A percentile compares a stretch with the other conserved stretches of the same genome.
phyloP scores from a whole-genome alignment of 37 sponge, comb jelly and placozoan genomes.

The Eunapius fragilis region DNA sequence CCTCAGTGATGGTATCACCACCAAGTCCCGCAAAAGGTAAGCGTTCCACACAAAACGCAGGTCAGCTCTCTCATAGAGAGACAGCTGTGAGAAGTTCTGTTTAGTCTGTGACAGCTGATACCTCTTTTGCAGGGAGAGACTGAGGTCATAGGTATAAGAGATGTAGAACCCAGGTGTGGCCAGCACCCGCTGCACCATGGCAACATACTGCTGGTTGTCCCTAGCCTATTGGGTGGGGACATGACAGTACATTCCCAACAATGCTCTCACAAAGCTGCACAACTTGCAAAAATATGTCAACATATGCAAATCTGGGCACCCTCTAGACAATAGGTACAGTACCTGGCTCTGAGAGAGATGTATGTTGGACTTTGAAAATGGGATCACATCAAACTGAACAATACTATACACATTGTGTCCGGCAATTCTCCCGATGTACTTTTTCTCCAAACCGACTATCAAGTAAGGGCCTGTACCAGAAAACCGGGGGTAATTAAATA shows the following conservation, averaged over 20 bases:
- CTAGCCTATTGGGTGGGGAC: constrained; percentile 31
- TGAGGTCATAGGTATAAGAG: constrained; percentile 83
- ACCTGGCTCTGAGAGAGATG: constrained; percentile 83
- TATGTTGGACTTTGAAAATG: constrained; percentile 62
- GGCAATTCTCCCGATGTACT: constrained; percentile 76
- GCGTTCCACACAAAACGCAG: constrained; percentile 92
- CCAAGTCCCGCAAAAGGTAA: constrained; percentile 70
- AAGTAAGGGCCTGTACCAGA: constrained; percentile 80
- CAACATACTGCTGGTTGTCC: constrained; percentile 65
- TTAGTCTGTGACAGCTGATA: constrained; percentile 28
- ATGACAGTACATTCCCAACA: not conserved
- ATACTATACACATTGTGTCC: constrained; percentile 78
- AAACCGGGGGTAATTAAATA: not conserved
- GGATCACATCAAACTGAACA: constrained; percentile 68
- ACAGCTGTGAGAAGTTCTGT: constrained; percentile 52
- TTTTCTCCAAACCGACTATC: constrained; percentile 74
- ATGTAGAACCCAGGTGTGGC: constrained; percentile 90
- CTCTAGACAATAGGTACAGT: not conserved
- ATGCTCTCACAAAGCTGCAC: not conserved
- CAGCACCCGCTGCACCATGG: constrained; percentile 75
- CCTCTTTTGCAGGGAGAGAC: constrained; percentile 74
- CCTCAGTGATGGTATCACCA: constrained; percentile 62
- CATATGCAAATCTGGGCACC: no score
- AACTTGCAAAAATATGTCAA: no score
- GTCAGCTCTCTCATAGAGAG: constrained; percentile 86